A percentile compares a stretch with the other conserved stretches of the same genome.
These are phyloP conservation scores for Phalacrocorax brasilianus DNA, from an alignment of 2,113 vertebrate genomes.

Conservation along the genomic window DNA sequence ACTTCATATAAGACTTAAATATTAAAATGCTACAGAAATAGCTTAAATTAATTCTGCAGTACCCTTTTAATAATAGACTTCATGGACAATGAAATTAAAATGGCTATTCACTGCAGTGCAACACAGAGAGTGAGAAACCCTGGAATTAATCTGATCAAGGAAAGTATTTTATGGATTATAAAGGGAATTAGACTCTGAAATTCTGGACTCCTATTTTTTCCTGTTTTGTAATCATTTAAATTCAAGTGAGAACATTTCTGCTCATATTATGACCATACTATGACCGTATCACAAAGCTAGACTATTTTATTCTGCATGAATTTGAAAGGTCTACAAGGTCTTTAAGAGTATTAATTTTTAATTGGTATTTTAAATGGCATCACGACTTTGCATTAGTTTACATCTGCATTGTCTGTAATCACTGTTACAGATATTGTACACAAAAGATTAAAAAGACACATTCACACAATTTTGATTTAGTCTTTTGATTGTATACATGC, in stretches of 20 bases:
- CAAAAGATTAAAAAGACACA: neutral
- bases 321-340: neutral
- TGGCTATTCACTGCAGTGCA: neutral
- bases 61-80: neutral
- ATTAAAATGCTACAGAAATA: neutral
- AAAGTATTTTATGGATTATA: neutral
- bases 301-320: neutral
- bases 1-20: neutral
- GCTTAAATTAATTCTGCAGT: neutral
- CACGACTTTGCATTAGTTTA: neutral
- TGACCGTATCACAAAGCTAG: neutral
- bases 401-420: neutral
- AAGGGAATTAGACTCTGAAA: neutral
- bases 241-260: neutral
- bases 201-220: neutral
- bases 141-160: neutral
- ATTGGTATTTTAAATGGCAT: neutral
- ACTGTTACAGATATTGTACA: neutral
- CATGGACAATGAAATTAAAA: neutral
- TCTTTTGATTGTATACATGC: neutral
- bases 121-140: neutral
- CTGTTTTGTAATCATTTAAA: neutral
- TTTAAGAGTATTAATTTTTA: neutral
- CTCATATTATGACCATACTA: neutral
- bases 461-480: conserved; percentile 1